Evolutionary conservation across 2,113 vertebrate species (phyloP).

Genomic region (Chamaea fasciata): DNA sequence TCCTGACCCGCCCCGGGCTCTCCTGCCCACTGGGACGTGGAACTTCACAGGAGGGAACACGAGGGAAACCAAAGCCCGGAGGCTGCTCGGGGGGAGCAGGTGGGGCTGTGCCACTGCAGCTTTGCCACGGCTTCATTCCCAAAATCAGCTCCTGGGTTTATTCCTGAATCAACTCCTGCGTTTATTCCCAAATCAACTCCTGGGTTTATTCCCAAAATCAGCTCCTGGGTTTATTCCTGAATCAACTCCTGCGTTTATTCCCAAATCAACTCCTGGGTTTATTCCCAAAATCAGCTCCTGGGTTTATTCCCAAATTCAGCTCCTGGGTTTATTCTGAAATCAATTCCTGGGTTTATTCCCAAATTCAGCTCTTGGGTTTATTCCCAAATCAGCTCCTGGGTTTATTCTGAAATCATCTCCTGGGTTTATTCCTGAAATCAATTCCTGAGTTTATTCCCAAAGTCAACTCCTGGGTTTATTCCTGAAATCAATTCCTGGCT

Average conservation of each 20-base stretch:
- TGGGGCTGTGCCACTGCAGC: not conserved
- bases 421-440: not conserved
- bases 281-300: not conserved
- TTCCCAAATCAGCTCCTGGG: not conserved
- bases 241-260: not conserved
- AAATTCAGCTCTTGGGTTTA: not conserved
- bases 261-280: not conserved
- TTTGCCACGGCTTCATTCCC: not conserved
- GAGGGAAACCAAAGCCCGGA: fast-evolving
- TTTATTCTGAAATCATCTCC: not conserved
- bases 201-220: not conserved
- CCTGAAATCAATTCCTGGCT: not conserved
- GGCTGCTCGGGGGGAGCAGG: not conserved
- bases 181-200: not conserved
- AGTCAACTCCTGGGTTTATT: not conserved
- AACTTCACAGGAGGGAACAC: not conserved
- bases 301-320: not conserved
- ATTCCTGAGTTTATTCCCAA: not conserved
- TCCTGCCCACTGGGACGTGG: not conserved
- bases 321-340: not conserved
- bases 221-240: not conserved
- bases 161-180: not conserved
- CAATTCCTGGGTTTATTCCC: not conserved
- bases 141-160: not conserved
- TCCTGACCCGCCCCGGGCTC: not conserved